These are phyloP conservation scores for Galagoides demidoff DNA, from an alignment of 2,797 vertebrate genomes.

Conservation along the genomic window DNA sequence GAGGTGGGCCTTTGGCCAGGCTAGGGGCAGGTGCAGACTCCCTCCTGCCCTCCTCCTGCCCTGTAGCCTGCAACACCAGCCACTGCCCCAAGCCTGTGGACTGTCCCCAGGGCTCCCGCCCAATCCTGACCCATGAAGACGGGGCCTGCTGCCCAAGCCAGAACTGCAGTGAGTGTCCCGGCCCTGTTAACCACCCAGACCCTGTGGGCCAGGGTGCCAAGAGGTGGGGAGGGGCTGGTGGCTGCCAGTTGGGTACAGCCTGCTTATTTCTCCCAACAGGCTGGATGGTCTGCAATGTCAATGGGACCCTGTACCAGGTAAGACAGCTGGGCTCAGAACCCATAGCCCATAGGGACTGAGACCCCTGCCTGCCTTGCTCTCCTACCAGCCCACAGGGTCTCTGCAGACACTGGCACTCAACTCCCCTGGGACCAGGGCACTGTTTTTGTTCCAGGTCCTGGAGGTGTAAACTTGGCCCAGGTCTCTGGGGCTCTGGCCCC, in stretches of 20 bases:
- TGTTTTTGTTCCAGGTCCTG: neutral
- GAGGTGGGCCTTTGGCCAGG: neutral
- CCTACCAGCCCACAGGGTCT: neutral
- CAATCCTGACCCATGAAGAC: conserved; percentile 79
- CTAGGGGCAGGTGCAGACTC: neutral
- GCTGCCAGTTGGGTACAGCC: neutral
- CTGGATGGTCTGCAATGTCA: neutral
- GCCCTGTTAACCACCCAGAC: too few species aligned
- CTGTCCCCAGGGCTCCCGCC: conserved; percentile 88
- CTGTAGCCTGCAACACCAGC: conserved; percentile 88
- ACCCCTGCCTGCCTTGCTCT: too few species aligned
- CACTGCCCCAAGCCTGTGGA: conserved; percentile 84
- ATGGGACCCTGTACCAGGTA: conserved; percentile 70
- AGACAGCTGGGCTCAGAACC: neutral
- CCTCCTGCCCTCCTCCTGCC: neutral
- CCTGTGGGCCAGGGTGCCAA: rapidly evolving
- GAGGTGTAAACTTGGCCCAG: neutral
- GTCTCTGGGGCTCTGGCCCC: neutral
- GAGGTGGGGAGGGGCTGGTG: neutral
- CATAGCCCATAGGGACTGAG: rapidly evolving
- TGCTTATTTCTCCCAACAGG: neutral
- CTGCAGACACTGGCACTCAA: neutral
- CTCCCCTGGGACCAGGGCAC: neutral
- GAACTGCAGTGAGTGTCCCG: conserved; percentile 89
- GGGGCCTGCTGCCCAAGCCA: conserved; percentile 91